Evolutionary conservation across 1,140 invertebrate genomes (phyloP), one percentile per base, ranked within the genome.

Genomic region (Anthonomus grandis): DNA sequence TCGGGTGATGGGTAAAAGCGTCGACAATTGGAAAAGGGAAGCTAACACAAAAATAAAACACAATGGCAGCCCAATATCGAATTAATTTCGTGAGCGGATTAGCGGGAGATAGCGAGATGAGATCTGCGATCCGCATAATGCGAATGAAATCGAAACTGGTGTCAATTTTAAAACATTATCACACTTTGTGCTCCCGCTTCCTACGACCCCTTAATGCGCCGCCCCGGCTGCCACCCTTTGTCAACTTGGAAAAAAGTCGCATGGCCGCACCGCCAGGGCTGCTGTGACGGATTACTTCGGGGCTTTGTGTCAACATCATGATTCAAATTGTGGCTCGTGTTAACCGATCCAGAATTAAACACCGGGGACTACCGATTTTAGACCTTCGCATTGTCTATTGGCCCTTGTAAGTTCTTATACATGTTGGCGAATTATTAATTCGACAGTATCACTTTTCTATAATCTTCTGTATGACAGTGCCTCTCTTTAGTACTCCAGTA

Each of bases 241-340:
- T 61, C 45, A 61, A 63, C 45, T 62, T 64, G 60, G 63, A 69
- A 68, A 67, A 70, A 65, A 68, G 64, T 69, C 65, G 62, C 63
- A 47, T n/a, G n/a, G n/a, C n/a, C n/a, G n/a, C n/a, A 44, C 41
- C 44, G 41, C 22, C 52, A 59, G 62, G 63, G 66, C 60, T 65
- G 64, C 66, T 60, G 64, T 68, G 65, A 71, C 66, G 62, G 69
- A 71, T 71, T 71, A 71, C 67, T 64, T 50, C 34, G 59, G 62
- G 67, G 69, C 64, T 71, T 71, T 67, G 65, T 71, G 69, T 71
- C 69, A 71, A 69, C 66, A 70, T 70, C 69, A 67, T 64, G 69
- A 66, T 70, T 68, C 68, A 66, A 67, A 71, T 71, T 71, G 67
- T 65, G 55, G 53, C 17, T 34, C 37, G 63, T 57, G 63, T 68